Base-by-base conservation (phyloP, 2,888 invertebrate species). In the Dugesia japonica region DNA sequence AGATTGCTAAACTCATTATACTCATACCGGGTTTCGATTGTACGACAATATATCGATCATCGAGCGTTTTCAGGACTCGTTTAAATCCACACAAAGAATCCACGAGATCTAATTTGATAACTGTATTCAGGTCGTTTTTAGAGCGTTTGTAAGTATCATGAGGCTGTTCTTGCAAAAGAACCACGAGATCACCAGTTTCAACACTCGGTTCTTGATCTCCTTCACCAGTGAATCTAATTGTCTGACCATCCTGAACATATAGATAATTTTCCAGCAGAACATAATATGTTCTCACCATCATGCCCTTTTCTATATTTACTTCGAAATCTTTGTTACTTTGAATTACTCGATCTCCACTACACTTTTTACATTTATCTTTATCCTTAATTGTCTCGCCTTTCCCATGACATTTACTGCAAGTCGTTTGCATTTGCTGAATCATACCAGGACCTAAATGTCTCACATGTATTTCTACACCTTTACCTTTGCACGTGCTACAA, bases 31-130 rank as follows among this genome's bases (percentile, higher is more conserved):
- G 89, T 86, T 89, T 85, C 28, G 90, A 88, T 42, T 91, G 89
- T 79, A 95, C 89, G 75, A 94, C 89, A 80, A 98, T 88, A 83
- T 90, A 90, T 81, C 97, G 88, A 79, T 90, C 89, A 83, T 98
- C 97, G 76, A 97, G 86, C 15, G 95, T 95, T 79, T 89, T 88
- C 79, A 98, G 88, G 15, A 89, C 89, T 83, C 91, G 92, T 83
- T 92, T 91, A 87, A 94, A 95, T 28, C 97, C 97, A 84, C 95
- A 97, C 33, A 98, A 86, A 0, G 95, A 89, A 85, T 98, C 97
- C 0, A 92, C 92, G 76, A 98, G 86, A 82, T 91, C 89, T 80
- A 97, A 87, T 79, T 90, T 89, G 88, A 94, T 88, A 79, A 89
- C 88, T 86, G 93, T 87, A 80, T 92, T 88, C 79, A 95, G 87